Base-by-base conservation (phyloP, 2,888 invertebrate species). In the Dynastes maya region DNA sequence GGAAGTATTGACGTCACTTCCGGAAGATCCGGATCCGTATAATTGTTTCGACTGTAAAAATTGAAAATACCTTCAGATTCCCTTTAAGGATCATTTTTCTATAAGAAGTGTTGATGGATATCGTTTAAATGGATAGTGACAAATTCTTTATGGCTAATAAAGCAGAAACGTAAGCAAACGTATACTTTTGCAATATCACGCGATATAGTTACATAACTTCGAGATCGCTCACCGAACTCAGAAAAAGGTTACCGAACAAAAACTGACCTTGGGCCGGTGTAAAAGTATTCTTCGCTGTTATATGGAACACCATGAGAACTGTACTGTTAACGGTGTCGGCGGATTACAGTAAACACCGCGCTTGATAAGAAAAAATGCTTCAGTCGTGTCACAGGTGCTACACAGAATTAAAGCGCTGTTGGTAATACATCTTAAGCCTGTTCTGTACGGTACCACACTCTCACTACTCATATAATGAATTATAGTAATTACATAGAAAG, bases 201-300 rank as follows among this genome's bases (percentile, higher is more conserved):
- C 49, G 67, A 67, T 67, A 16, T 22, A 16, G 9, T 67, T 67
- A 49, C 67, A 67, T 45, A 67, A 67, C 16, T 67, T 49, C 45
- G 45, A 67, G 67, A 67, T 67, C 45, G 67, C 49, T 45, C 49
- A 27, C 6, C 67, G 45, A 49, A 45, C 8, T 67, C 67, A 32
- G 16, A 67, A 67, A 22, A 22, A 67, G 49, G 67, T 22, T 49
- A 16, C n/a, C 67, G 45, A 77, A 77, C 77, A 77, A 77, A 71
- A 77, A 77, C 32, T 68, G 77, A 71, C 77, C 77, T 77, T 77
- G 77, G 29, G 16, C 61, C 53, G 70, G 40, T 71, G 77, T 77
- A 77, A 77, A 77, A 77, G 77, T 77, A 61, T 71, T 63, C 63
- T 45, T 8, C 8, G n/a, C 61, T 61, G 29, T 16, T 32, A 65